Evolutionary conservation across 2,888 invertebrate genomes (phyloP).

Genomic region (Ypsolopha sequella): DNA sequence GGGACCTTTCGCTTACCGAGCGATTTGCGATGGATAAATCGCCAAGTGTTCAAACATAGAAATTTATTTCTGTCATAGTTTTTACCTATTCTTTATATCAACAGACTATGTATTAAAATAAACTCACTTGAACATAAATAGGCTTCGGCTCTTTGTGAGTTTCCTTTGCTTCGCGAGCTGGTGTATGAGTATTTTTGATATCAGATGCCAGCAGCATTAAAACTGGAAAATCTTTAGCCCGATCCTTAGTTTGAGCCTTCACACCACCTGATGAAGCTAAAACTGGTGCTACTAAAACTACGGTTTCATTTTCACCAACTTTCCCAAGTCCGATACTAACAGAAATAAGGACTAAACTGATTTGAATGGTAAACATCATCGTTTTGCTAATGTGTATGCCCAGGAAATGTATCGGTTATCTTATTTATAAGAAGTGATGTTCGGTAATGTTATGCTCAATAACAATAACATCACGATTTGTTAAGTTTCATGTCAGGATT

Average conservation of each 20-base stretch:
- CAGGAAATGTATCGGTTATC: constrained; percentile 26
- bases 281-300: constrained; percentile 36
- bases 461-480: constrained; percentile 43
- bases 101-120: not conserved
- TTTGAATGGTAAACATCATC: constrained; percentile 26
- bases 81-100: too few species aligned
- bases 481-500: constrained; percentile 14
- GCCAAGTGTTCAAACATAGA: too few species aligned
- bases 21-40: too few species aligned
- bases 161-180: not conserved
- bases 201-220: constrained; percentile 28
- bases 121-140: constrained; percentile 49
- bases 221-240: constrained; percentile 54
- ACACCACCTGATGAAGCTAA: constrained; percentile 30
- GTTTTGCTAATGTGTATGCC: constrained; percentile 22
- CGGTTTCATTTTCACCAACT: constrained; percentile 12
- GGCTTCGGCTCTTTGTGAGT: constrained; percentile 18
- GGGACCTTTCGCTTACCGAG: too few species aligned
- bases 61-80: too few species aligned
- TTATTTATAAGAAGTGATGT: constrained; percentile 40
- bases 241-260: constrained; percentile 19
- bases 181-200: not conserved
- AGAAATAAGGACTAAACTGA: not conserved
- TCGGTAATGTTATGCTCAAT: constrained; percentile 19
- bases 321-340: not conserved